These are phyloP conservation scores for Nycticryphes semicollaris DNA, from an alignment of 2,113 vertebrate genomes.

Conservation along the genomic window DNA sequence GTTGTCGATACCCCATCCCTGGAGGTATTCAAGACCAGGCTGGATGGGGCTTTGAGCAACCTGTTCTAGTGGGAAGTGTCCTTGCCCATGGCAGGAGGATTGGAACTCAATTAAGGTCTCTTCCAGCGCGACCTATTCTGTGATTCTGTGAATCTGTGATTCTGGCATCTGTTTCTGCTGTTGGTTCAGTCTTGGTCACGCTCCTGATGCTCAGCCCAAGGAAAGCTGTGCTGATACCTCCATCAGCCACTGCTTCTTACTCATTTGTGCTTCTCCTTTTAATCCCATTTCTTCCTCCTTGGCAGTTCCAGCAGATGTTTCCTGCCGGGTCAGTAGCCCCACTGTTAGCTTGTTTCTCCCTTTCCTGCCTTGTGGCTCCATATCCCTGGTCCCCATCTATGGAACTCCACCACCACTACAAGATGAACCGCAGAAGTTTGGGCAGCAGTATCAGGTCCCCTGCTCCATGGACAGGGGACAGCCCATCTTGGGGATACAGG, in stretches of 20 bases:
- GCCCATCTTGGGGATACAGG: neutral
- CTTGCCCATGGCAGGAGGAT: no score
- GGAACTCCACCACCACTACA: neutral
- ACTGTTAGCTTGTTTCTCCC: accelerated
- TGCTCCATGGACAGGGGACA: neutral
- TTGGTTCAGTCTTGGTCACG: neutral
- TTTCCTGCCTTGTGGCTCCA: neutral
- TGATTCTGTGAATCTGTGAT: neutral
- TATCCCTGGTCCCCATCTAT: accelerated
- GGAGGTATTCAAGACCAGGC: no score
- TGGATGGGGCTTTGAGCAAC: no score
- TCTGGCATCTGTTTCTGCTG: neutral
- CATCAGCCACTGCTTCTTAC: neutral
- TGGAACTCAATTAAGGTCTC: no score
- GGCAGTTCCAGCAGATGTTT: neutral
- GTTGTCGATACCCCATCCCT: no score
- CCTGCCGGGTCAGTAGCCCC: neutral
- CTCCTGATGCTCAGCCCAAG: neutral
- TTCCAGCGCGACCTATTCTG: no score
- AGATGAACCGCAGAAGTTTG: neutral
- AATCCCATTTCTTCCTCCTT: neutral
- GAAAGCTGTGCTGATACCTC: neutral
- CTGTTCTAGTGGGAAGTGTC: no score
- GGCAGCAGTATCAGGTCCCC: neutral
- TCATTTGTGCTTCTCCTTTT: neutral